Conservation (phyloP, 2,797 vertebrate genomes). For the Ctenochaetus hawaiiensis region DNA sequence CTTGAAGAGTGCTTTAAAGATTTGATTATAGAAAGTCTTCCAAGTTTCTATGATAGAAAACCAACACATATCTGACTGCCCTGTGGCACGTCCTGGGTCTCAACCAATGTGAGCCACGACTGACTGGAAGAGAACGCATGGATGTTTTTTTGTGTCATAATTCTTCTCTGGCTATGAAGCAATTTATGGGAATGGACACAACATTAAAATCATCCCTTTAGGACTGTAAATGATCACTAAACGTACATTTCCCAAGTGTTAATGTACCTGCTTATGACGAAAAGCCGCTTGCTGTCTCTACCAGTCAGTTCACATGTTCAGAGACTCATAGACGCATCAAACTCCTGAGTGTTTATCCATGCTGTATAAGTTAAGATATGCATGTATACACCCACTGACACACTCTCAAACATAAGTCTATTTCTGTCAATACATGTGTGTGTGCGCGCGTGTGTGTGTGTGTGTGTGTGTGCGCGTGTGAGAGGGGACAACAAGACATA, state of each 20-base stretch:
- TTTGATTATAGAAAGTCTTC: too few relatives aligned
- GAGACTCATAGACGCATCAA: not conserved
- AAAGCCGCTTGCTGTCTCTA: constrained; percentile 14
- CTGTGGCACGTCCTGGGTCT: not conserved
- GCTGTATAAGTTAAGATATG: constrained; percentile 33
- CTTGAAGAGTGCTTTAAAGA: too few relatives aligned
- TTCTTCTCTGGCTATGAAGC: not conserved
- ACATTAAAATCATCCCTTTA: not conserved
- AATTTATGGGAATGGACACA: not conserved
- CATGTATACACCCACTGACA: constrained; percentile 41
- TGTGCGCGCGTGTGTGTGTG: constrained; percentile 34
- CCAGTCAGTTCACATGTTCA: constrained; percentile 12
- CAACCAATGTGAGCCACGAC: not conserved
- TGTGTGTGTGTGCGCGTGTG: constrained; percentile 38
- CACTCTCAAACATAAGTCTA: constrained; percentile 42
- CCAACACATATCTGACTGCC: too few relatives aligned
- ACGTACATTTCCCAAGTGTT: not conserved
- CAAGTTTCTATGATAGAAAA: too few relatives aligned
- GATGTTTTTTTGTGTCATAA: not conserved
- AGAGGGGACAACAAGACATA: constrained; percentile 64
- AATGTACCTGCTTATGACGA: constrained; percentile 23
- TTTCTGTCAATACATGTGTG: constrained; percentile 61
- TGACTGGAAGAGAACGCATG: not conserved
- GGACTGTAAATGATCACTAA: constrained; percentile 10
- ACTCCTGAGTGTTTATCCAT: not conserved